Evolutionary conservation across 2,888 invertebrate genomes (phyloP).

Genomic region (Agrilus biguttatus): DNA sequence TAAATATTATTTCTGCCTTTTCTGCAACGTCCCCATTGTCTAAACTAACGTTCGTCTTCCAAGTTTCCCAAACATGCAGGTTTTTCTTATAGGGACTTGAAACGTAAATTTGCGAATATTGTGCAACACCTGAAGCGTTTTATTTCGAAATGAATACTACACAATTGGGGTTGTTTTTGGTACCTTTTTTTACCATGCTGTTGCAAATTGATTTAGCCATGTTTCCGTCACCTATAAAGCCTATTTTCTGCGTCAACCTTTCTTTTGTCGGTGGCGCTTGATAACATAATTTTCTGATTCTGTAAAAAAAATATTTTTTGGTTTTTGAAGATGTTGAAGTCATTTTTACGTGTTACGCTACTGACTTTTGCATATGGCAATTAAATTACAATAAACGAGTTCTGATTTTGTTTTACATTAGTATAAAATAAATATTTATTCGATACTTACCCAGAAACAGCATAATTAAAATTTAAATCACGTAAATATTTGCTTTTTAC

Average conservation of each 20-base stretch:
- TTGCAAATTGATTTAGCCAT: constrained; percentile 75
- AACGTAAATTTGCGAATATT: constrained; percentile 51
- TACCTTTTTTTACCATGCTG: constrained; percentile 57
- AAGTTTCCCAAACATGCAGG: constrained; percentile 47
- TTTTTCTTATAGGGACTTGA: constrained; percentile 57
- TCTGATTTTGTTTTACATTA: too few relatives aligned
- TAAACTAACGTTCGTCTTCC: constrained; percentile 44
- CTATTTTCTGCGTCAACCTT: constrained; percentile 36
- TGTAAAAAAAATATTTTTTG: too few relatives aligned
- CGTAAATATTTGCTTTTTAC: too few relatives aligned
- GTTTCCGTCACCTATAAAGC: constrained; percentile 82
- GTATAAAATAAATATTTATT: too few relatives aligned
- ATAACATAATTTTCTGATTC: too few relatives aligned
- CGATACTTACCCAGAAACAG: too few relatives aligned
- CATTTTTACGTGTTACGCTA: too few relatives aligned
- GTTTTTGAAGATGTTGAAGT: too few relatives aligned
- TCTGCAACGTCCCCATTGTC: constrained; percentile 51
- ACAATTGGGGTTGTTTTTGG: constrained; percentile 1
- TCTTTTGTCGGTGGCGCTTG: not conserved
- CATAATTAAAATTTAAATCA: too few relatives aligned
- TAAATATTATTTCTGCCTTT: constrained; percentile 58
- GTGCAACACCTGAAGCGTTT: constrained; percentile 40
- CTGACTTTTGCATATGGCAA: too few relatives aligned
- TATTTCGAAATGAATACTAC: not conserved
- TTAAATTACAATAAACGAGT: too few relatives aligned